Evolutionary conservation across 1,140 invertebrate genomes (phyloP), one percentile per base, ranked within the genome.

Genomic region (Drosophila miranda): DNA sequence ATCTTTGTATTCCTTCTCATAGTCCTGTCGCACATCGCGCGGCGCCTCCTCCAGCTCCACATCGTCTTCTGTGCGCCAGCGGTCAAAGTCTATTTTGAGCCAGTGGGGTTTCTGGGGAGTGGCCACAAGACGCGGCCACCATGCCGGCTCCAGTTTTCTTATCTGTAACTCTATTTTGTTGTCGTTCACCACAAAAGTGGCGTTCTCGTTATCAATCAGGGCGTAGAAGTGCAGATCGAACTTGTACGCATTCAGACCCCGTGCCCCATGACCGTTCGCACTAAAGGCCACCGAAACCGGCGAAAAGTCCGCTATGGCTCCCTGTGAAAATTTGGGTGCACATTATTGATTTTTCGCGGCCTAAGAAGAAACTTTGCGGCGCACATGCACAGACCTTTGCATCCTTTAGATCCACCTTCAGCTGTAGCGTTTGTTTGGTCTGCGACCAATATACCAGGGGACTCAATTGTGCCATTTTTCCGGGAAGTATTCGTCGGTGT

Each of bases 401-500:
- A 92, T 97, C 95, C 90, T 95, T 95, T 43, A 98, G 92, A 89
- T 98, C 97, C 57, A 98, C 94, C 91, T 95, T 96, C 8, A 98
- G 90, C 16, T 94, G 95, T 38, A 98, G 90, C 67, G 93, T 93
- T 72, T 93, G 92, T 78, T 95, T 94, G 34, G 95, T 97, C 93
- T 98, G 97, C 11, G 97, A 96, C 97, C 97, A 99, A 91, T 97
- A 98, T 1, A 98, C 96, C 91, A 97, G 97, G 3, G 97, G 97
- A 90, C 95, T 96, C 43, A 94, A 54, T 45, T 78, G 64, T 9
- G 50, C 58, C 70, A 68, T 75, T 34, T 34, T 42, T 50, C 6
- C 11, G 34, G 23, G 5, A 5, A 26, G 5, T 19, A 26, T 0
- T 26, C 0, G 4, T 26, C 23, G 23, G 23, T 26, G 23, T 4